Percentiles rank a stretch among this genome's conserved stretches.
Evolutionary conservation across 2,888 invertebrate genomes (phyloP).

Genomic region (Heliconius erato): DNA sequence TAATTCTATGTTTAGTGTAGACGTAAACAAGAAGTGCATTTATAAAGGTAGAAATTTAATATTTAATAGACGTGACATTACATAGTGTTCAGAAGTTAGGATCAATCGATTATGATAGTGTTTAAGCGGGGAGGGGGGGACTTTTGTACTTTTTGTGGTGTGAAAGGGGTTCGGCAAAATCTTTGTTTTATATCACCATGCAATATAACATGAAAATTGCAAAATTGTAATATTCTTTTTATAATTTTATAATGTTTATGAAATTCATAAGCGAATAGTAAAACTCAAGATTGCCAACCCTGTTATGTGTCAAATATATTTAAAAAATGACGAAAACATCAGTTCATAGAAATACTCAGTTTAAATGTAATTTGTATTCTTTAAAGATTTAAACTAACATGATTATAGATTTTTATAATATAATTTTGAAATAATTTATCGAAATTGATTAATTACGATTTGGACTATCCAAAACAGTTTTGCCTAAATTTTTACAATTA

Average conservation of each 20-base stretch:
- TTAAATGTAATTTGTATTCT: slow-evolving; percentile 4
- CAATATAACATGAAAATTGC: not conserved
- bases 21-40: slow-evolving; percentile 82
- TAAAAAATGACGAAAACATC: slow-evolving; percentile 7
- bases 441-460: not conserved
- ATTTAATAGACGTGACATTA: slow-evolving; percentile 76
- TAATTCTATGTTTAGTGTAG: slow-evolving; percentile 66
- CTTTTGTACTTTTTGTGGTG: slow-evolving; percentile 83
- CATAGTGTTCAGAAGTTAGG: slow-evolving; percentile 78
- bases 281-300: slow-evolving; percentile 42
- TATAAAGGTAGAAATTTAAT: slow-evolving; percentile 80
- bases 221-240: not conserved
- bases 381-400: not conserved
- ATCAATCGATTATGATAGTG: slow-evolving; percentile 69
- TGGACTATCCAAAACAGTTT: not conserved
- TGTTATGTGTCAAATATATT: slow-evolving; percentile 48
- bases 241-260: slow-evolving; percentile 1
- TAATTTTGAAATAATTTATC: not conserved
- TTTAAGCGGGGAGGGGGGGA: slow-evolving; percentile 68
- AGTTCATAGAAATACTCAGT: not conserved
- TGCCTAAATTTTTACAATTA: not conserved
- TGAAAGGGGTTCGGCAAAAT: slow-evolving; percentile 72
- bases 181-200: slow-evolving; percentile 47
- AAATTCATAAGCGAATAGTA: not conserved
- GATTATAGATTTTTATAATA: slow-evolving; percentile 8